These are phyloP conservation scores for Peucedramus taeniatus DNA, from an alignment of 2,113 vertebrate genomes.

Conservation along the genomic window DNA sequence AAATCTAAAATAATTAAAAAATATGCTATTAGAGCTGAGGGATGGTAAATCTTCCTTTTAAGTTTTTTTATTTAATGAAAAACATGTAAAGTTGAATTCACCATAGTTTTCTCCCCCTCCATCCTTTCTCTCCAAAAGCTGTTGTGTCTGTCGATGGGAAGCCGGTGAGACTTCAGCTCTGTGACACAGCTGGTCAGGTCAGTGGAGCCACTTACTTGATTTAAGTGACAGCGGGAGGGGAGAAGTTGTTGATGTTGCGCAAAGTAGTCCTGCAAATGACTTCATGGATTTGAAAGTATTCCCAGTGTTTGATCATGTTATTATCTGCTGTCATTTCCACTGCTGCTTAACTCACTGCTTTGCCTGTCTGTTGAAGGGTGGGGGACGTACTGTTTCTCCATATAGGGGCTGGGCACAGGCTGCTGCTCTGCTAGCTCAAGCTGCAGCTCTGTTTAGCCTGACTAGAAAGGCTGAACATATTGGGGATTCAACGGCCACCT, in stretches of 20 bases:
- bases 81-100: neutral
- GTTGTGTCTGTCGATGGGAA: constrained; percentile 88
- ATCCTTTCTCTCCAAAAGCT: constrained; percentile 68
- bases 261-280: neutral
- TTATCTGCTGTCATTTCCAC: neutral
- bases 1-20: neutral
- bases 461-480: neutral
- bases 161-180: constrained; percentile 88
- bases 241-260: neutral
- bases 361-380: neutral
- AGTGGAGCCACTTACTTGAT: constrained; percentile 59
- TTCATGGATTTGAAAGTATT: constrained; percentile 20
- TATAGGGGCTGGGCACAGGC: neutral
- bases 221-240: constrained; percentile 18
- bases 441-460: neutral
- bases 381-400: fast-evolving
- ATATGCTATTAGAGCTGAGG: neutral
- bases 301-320: neutral
- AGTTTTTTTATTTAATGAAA: neutral
- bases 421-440: neutral
- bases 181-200: constrained; percentile 93
- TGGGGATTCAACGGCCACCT: neutral
- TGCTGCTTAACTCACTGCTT: neutral
- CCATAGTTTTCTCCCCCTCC: neutral
- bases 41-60: neutral